Evolutionary conservation across 2,888 invertebrate genomes (phyloP), one percentile per base, ranked within the genome.

Genomic region (Geophilus truncorum): DNA sequence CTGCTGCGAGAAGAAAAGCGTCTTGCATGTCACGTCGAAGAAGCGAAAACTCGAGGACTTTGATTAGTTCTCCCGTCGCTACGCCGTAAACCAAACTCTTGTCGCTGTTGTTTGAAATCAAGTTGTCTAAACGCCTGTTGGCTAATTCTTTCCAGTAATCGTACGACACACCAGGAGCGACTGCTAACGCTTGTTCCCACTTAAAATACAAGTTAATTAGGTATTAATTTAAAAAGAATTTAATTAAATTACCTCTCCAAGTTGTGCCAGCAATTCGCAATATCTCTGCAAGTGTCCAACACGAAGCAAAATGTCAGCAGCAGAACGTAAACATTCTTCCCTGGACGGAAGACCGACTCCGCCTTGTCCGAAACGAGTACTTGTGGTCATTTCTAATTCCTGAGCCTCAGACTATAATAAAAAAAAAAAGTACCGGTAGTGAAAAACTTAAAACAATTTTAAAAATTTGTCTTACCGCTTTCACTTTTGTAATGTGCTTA

Each of bases 171-270:
- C 86, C 87, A 3, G 88, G 88, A 21, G 88, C 86, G 23, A 88
- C 84, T 34, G 87, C 85, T n/a, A 88, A 84, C 7, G 88, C 88
- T 80, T 85, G 85, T 81, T 87, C 86, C 88, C 88, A 88, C 85
- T 87, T 21, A 40, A 51, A 62, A 15, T 30, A 62, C 83, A 21
- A 84, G 82, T 12, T 81, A 23, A 21, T 30, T 76, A 9, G 25
- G 5, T 28, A 25, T 15, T 32, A 1, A 28, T 6, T 25, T 12
- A 76, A 76, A 28, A 28, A 76, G 85, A 85, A 81, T 87, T 86
- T 85, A 86, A 1, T 28, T 23, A n/a, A 57, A 30, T 79, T 32
- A 79, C 79, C 18, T 79, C 85, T 77, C 87, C 87, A 1, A 87
- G 83, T 78, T 86, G 86, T n/a, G 86, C 86, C 85, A 87, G 85